phyloP scores from a whole-genome alignment of 2,888 invertebrate genomes.

The Scaeva pyrastri region DNA sequence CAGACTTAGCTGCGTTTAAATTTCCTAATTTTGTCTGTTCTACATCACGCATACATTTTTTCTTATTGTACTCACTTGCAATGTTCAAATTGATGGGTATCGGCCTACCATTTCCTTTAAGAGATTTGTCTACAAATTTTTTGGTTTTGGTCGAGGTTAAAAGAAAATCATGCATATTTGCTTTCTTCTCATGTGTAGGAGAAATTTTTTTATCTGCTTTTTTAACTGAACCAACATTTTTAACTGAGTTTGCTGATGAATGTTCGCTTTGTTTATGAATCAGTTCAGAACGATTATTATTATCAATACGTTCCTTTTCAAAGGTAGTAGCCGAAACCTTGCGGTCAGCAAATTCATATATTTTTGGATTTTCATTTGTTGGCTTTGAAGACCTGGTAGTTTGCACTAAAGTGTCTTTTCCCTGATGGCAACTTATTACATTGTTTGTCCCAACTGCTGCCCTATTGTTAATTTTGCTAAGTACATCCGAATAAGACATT shows the following conservation, averaged over 20 bases:
- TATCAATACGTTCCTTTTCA: slow-evolving; percentile 40
- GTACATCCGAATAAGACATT: slow-evolving; percentile 93
- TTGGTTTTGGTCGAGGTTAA: slow-evolving; percentile 59
- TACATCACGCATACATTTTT: slow-evolving; percentile 51
- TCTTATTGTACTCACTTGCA: slow-evolving; percentile 43
- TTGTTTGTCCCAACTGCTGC: slow-evolving; percentile 82
- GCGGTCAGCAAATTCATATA: slow-evolving; percentile 38
- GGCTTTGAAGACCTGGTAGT: slow-evolving; percentile 40
- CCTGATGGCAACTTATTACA: slow-evolving; percentile 14
- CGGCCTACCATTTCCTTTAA: slow-evolving; percentile 80
- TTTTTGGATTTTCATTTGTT: slow-evolving; percentile 33
- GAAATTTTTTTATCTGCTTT: slow-evolving; percentile 83
- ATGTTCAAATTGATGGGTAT: not conserved
- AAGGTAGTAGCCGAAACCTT: slow-evolving; percentile 54
- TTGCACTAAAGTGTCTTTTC: slow-evolving; percentile 17
- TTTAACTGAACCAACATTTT: not conserved
- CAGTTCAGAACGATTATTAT: too few species aligned
- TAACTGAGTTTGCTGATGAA: not conserved
- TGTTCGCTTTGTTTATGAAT: slow-evolving; percentile 45
- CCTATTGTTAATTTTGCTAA: slow-evolving; percentile 88
- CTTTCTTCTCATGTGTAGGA: slow-evolving; percentile 84
- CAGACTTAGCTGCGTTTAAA: slow-evolving; percentile 2
- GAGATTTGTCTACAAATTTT: slow-evolving; percentile 54
- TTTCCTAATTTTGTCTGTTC: slow-evolving; percentile 37
- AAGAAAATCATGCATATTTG: slow-evolving; percentile 78